Evolutionary conservation across 1,140 invertebrate species (phyloP).

Genomic region (Theocolax elegans): DNA sequence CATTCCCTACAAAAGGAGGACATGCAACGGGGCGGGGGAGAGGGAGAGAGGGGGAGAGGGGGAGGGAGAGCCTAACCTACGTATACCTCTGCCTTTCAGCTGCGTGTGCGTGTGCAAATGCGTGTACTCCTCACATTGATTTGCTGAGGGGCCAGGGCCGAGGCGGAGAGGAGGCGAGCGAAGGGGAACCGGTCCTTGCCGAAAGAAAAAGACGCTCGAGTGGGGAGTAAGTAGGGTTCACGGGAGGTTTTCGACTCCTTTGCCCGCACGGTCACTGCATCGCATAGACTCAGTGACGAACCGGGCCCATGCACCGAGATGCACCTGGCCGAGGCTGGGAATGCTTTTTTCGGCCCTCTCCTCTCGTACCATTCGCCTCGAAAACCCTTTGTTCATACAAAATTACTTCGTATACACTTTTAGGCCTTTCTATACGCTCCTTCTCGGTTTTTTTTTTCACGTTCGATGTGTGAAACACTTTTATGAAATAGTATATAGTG

Average conservation of each 20-base stretch:
- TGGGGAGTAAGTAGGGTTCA: slow-evolving; percentile 69
- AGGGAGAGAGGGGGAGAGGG: slow-evolving; percentile 44
- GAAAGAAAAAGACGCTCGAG: slow-evolving; percentile 48
- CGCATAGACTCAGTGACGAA: slow-evolving; percentile 64
- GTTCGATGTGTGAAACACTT: too few species aligned
- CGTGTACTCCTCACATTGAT: slow-evolving; percentile 38
- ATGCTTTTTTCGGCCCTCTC: too few species aligned
- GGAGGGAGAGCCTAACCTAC: neutral
- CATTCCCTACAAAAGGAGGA: slow-evolving; percentile 11
- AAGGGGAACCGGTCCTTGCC: slow-evolving; percentile 44
- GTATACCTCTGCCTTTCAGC: slow-evolving; percentile 52
- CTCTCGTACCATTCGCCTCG: neutral
- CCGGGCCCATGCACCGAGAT: neutral
- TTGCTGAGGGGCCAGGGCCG: slow-evolving; percentile 31
- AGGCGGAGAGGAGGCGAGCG: slow-evolving; percentile 41
- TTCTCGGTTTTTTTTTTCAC: too few species aligned
- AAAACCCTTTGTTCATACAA: neutral
- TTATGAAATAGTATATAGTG: too few species aligned
- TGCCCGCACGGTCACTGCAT: slow-evolving; percentile 51
- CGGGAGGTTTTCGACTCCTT: slow-evolving; percentile 68
- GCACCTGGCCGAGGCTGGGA: slow-evolving; percentile 1
- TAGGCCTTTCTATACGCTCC: too few species aligned
- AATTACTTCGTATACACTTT: too few species aligned
- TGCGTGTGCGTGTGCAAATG: too few species aligned
- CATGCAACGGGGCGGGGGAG: slow-evolving; percentile 45